Conservation (phyloP, 1,140 invertebrate genomes). For the Diabrotica undecimpunctata region DNA sequence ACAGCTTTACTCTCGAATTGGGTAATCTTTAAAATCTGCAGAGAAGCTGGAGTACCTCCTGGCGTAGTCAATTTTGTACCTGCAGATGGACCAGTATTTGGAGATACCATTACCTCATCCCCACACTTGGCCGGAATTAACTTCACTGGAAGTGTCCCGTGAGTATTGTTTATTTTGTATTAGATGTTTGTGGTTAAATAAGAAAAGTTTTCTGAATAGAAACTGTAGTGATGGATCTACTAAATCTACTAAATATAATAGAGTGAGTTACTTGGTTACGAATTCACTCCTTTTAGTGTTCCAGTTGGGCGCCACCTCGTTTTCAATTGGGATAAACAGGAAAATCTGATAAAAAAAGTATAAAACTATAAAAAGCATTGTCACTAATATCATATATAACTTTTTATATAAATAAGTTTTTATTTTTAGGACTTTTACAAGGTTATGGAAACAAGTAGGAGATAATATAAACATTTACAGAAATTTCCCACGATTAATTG, state of each 20-base stretch:
- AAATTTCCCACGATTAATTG: slow-evolving; percentile 91
- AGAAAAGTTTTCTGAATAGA: no score
- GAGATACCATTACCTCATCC: slow-evolving; percentile 82
- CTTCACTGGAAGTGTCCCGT: slow-evolving; percentile 95
- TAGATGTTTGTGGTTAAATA: no score
- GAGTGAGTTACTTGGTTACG: no score
- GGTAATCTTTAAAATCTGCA: slow-evolving; percentile 87
- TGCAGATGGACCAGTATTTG: slow-evolving; percentile 92
- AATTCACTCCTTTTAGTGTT: no score
- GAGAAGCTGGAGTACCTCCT: slow-evolving; percentile 88
- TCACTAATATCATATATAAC: no score
- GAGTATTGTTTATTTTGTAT: slow-evolving; percentile 42
- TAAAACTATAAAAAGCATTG: no score
- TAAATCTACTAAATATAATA: no score
- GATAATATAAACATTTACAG: slow-evolving; percentile 81
- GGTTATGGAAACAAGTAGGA: slow-evolving; percentile 90
- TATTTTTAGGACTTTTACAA: slow-evolving; percentile 77
- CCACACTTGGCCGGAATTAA: slow-evolving; percentile 90
- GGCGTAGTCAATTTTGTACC: slow-evolving; percentile 98
- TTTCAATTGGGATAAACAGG: no score
- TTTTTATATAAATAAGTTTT: no score
- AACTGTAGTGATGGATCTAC: no score
- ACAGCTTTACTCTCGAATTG: slow-evolving; percentile 97
- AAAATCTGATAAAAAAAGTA: no score
- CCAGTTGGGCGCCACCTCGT: no score